Evolutionary conservation across 2,113 vertebrate species (phyloP).

Genomic region (Calyptomena viridis): DNA sequence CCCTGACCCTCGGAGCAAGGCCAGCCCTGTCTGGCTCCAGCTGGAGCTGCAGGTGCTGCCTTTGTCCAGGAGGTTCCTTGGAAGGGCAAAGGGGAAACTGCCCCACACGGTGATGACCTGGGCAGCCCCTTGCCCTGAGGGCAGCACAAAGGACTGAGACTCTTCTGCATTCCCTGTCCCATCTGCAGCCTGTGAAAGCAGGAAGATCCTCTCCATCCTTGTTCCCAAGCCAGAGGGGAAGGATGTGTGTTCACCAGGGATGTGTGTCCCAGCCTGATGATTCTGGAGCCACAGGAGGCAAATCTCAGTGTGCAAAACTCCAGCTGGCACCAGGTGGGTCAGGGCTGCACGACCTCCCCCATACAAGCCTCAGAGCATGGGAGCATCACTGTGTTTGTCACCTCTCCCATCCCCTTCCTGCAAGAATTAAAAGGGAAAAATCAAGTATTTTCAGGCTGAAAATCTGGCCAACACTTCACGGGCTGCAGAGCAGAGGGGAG

Average conservation of each 20-base stretch:
- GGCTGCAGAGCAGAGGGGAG: neutral
- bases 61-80: neutral
- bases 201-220: neutral
- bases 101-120: accelerated
- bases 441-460: neutral
- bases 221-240: neutral
- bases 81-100: neutral
- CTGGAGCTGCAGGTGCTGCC: constrained; percentile 3
- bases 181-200: neutral
- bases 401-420: too few species aligned
- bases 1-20: neutral
- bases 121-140: neutral
- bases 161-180: neutral
- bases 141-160: neutral
- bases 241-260: neutral
- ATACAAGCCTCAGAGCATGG: neutral
- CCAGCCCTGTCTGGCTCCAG: neutral
- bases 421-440: neutral
- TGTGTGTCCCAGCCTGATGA: neutral
- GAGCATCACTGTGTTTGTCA: neutral
- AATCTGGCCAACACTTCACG: neutral
- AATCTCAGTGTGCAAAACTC: neutral
- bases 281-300: neutral
- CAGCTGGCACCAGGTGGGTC: neutral
- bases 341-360: neutral